Percentiles rank a stretch among this genome's conserved stretches.
phyloP scores from a whole-genome alignment of 2,113 vertebrate species.

The Sigmodon hispidus region DNA sequence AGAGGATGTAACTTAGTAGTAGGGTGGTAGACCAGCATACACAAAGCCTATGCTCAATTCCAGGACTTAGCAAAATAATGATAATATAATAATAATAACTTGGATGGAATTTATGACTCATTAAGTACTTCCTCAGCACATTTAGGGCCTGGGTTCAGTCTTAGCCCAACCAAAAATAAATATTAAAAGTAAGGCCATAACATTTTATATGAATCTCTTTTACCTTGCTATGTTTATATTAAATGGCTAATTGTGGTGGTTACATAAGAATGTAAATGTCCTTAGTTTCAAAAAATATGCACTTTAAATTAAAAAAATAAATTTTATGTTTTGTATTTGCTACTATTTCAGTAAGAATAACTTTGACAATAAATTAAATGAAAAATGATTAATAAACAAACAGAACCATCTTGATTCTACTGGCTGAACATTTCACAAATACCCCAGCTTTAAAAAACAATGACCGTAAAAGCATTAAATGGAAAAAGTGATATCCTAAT shows the following conservation, averaged over 20 bases:
- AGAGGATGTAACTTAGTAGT: neutral
- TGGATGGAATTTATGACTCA: neutral
- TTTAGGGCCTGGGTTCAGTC: neutral
- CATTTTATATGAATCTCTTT: neutral
- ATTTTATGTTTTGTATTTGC: neutral
- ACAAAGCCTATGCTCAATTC: neutral
- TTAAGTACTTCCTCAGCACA: neutral
- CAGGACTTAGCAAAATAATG: neutral
- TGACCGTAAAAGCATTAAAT: neutral
- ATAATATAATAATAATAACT: neutral
- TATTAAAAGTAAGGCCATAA: neutral
- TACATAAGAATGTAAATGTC: neutral
- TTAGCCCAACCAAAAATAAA: neutral
- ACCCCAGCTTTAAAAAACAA: neutral
- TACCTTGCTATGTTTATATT: neutral
- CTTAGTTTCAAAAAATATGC: neutral
- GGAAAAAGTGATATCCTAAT: neutral
- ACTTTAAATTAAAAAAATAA: conserved; percentile 2
- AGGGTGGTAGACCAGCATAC: neutral
- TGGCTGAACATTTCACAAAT: neutral
- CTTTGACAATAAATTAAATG: neutral
- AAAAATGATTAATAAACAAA: neutral
- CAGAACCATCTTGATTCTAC: neutral
- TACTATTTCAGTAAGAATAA: neutral
- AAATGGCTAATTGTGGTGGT: neutral